Percentiles rank a stretch among this genome's conserved stretches.
phyloP scores from a whole-genome alignment of 2,888 invertebrate species.

The Acanthopleura granulata region DNA sequence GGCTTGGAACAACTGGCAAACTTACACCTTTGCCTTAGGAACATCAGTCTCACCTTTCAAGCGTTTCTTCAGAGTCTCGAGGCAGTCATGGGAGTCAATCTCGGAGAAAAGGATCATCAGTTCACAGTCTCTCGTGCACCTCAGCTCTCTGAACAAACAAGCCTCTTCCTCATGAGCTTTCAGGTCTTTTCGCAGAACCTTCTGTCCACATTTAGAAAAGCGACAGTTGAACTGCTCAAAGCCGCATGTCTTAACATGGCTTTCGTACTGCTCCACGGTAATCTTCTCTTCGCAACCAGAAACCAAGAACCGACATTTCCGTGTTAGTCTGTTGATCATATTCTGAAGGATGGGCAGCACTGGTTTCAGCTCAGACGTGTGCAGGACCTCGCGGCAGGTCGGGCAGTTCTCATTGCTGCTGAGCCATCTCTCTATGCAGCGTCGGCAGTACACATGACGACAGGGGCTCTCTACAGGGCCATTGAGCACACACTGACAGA shows the following conservation, averaged over 20 bases:
- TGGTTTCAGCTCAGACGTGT: conserved; percentile 41
- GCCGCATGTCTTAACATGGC: conserved; percentile 50
- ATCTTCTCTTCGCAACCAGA: conserved; percentile 54
- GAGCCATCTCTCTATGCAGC: conserved; percentile 57
- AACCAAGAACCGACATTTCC: conserved; percentile 46
- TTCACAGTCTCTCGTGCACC: conserved; percentile 51
- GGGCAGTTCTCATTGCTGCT: conserved; percentile 52
- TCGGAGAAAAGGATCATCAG: conserved; percentile 46
- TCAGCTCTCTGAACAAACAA: conserved; percentile 77
- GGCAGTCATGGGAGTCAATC: conserved; percentile 46
- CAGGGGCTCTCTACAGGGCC: conserved; percentile 60
- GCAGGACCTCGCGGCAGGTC: conserved; percentile 49
- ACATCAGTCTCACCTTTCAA: conserved; percentile 40
- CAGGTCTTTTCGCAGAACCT: conserved; percentile 90
- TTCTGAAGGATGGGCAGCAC: conserved; percentile 61
- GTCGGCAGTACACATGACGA: conserved; percentile 64
- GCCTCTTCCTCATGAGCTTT: conserved; percentile 95
- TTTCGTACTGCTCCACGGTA: conserved; percentile 47
- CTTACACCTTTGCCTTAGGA: no score
- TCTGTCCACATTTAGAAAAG: conserved; percentile 40
- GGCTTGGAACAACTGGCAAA: no score
- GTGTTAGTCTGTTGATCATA: conserved; percentile 55
- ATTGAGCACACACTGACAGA: conserved; percentile 62
- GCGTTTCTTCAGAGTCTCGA: conserved; percentile 43
- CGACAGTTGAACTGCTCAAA: conserved; percentile 48